A percentile compares a stretch with the other conserved stretches of the same genome.
Evolutionary conservation across 2,113 vertebrate genomes (phyloP).

Genomic region (Collichthys lucidus): DNA sequence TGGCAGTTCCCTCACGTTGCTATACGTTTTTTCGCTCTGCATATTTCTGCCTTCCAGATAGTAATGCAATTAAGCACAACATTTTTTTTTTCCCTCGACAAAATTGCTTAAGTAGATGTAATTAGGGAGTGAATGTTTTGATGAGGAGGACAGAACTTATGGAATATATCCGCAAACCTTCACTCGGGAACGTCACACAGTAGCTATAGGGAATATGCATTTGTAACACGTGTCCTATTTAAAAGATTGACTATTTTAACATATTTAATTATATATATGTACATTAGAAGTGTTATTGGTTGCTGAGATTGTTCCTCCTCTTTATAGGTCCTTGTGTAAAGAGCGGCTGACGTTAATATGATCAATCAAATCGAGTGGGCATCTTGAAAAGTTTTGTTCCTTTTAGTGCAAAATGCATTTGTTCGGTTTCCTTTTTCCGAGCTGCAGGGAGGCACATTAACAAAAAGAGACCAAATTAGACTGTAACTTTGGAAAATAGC

Average conservation of each 20-base stretch:
- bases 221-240: conserved; percentile 27
- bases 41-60: conserved; percentile 85
- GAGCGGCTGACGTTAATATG: background rate
- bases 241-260: conserved; percentile 3
- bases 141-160: conserved; percentile 76
- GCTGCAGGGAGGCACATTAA: background rate
- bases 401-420: background rate
- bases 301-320: background rate
- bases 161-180: conserved; percentile 70
- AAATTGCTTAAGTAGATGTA: conserved; percentile 84
- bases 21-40: conserved; percentile 82
- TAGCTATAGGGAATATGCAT: conserved; percentile 40
- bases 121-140: conserved; percentile 81
- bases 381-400: background rate
- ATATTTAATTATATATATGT: background rate
- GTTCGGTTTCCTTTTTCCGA: background rate
- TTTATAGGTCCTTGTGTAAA: background rate
- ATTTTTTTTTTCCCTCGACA: conserved; percentile 56
- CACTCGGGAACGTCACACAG: conserved; percentile 37
- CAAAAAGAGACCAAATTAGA: background rate
- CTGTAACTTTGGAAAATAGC: background rate
- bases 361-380: background rate
- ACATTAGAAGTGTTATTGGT: background rate
- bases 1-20: conserved; percentile 81
- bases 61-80: conserved; percentile 84